Percentiles rank a stretch among this genome's conserved stretches.
These are phyloP conservation scores for Alloplasta piceator DNA, from an alignment of 2,888 invertebrate species.

Conservation along the genomic window DNA sequence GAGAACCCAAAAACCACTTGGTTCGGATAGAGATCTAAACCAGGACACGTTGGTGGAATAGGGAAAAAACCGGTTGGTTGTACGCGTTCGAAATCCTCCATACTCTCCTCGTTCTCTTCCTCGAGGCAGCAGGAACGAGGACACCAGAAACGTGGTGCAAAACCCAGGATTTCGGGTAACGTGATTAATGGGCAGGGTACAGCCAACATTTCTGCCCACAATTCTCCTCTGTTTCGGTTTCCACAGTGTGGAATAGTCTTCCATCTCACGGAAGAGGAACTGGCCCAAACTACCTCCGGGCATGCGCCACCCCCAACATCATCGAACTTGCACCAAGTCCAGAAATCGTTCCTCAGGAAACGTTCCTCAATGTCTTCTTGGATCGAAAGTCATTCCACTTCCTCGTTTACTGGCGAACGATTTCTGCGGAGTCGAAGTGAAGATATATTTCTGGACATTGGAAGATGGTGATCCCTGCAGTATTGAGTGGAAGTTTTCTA, in stretches of 20 bases:
- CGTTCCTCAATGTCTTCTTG: conserved; percentile 64
- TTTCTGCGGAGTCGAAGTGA: conserved; percentile 32
- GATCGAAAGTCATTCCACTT: conserved; percentile 68
- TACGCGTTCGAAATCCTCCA: conserved; percentile 40
- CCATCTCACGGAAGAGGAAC: conserved; percentile 10
- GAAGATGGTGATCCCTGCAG: no score
- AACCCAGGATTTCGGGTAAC: conserved; percentile 75
- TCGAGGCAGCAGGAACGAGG: conserved; percentile 41
- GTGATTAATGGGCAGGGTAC: conserved; percentile 75
- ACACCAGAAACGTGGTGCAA: conserved; percentile 67
- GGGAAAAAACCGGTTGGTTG: conserved; percentile 40
- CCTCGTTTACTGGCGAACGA: conserved; percentile 46
- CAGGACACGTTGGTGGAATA: conserved; percentile 31
- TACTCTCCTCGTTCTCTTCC: conserved; percentile 56
- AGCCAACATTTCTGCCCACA: conserved; percentile 18
- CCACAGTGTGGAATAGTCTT: conserved; percentile 34
- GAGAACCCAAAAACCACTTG: conserved; percentile 67
- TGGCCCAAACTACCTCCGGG: background rate
- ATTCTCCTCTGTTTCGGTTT: conserved; percentile 15
- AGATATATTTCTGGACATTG: conserved; percentile 2
- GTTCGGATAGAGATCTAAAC: conserved; percentile 36
- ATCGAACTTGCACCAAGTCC: no score
- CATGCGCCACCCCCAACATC: conserved; percentile 57
- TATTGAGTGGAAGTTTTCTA: no score
- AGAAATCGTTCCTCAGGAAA: no score